These are phyloP conservation scores for Chrysolina oricalcia DNA, from an alignment of 2,888 invertebrate species.

Conservation along the genomic window DNA sequence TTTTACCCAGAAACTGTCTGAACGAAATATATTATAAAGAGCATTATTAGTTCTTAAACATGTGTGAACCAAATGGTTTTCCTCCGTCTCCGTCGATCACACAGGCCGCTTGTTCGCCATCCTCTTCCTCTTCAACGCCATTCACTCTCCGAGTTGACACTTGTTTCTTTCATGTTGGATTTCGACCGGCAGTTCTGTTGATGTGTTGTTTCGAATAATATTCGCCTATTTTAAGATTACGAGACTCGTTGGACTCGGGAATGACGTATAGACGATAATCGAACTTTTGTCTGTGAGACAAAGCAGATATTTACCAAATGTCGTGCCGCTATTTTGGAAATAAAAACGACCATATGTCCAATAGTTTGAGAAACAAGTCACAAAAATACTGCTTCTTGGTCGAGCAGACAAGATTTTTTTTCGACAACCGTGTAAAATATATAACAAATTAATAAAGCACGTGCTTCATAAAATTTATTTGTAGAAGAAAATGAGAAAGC, in stretches of 20 bases:
- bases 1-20: conserved; percentile 51
- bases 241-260: not conserved
- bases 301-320: conserved; percentile 11
- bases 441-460: too few species aligned
- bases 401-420: too few species aligned
- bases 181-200: conserved; percentile 36
- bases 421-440: too few species aligned
- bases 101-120: conserved; percentile 32
- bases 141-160: conserved; percentile 46
- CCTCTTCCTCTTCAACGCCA: conserved; percentile 43
- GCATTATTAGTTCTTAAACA: conserved; percentile 55
- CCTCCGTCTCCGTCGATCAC: conserved; percentile 40
- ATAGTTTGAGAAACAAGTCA: too few species aligned
- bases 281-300: conserved; percentile 18
- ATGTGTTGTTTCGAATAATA: conserved; percentile 50
- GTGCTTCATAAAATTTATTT: too few species aligned
- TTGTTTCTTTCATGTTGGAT: conserved; percentile 48
- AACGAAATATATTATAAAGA: conserved; percentile 52
- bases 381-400: too few species aligned
- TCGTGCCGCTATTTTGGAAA: not conserved
- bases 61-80: conserved; percentile 60
- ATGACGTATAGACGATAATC: conserved; percentile 8
- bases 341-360: not conserved
- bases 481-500: too few species aligned
- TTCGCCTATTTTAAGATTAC: conserved; percentile 45